Evolutionary conservation across 2,113 vertebrate species (phyloP).

Genomic region (Genyomyrus donnyi): DNA sequence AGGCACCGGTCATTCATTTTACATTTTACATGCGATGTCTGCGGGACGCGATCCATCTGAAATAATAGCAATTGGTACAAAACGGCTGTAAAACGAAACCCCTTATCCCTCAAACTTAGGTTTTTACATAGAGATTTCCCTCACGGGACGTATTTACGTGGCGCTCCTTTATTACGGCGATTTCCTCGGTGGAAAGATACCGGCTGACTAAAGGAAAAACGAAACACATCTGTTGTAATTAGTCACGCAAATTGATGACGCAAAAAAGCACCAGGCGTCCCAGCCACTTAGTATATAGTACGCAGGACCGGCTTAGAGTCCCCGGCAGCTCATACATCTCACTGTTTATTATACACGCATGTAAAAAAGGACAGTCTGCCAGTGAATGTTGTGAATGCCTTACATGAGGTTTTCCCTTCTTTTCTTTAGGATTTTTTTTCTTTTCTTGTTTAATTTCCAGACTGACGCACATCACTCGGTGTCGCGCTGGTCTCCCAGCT

Average conservation of each 20-base stretch:
- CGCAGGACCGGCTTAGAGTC: neutral
- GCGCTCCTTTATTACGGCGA: neutral
- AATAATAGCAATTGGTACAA: neutral
- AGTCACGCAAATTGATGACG: neutral
- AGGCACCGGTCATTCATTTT: neutral
- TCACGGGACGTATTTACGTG: neutral
- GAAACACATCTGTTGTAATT: neutral
- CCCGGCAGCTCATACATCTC: slow-evolving; percentile 35
- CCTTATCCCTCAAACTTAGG: neutral
- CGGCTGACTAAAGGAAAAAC: neutral
- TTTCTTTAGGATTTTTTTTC: slow-evolving; percentile 41
- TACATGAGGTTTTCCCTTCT: slow-evolving; percentile 53
- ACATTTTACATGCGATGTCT: neutral
- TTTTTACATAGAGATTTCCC: neutral
- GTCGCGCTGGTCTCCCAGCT: slow-evolving; percentile 60
- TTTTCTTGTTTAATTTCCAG: slow-evolving; percentile 24
- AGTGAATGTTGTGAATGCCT: slow-evolving; percentile 84
- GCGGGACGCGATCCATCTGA: neutral
- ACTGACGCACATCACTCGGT: slow-evolving; percentile 59
- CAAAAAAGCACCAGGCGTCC: neutral
- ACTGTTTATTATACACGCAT: slow-evolving; percentile 69
- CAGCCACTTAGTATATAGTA: neutral
- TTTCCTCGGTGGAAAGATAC: neutral
- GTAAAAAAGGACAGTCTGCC: slow-evolving; percentile 73
- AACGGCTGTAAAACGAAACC: neutral